Conservation (phyloP, 2,888 invertebrate genomes). For the Drosophila anomalata region DNA sequence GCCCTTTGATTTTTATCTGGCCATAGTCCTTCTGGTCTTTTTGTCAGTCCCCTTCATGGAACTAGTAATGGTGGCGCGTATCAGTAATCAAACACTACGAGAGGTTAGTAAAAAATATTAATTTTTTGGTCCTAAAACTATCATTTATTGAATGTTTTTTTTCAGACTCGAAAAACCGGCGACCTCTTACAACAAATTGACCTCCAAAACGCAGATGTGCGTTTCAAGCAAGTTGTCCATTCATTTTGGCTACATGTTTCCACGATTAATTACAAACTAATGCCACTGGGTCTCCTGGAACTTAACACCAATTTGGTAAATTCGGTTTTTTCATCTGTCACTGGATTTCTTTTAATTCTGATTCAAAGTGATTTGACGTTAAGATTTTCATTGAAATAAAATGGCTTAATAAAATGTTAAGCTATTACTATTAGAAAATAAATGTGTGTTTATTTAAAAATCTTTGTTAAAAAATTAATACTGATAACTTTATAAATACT, state of each 20-base stretch:
- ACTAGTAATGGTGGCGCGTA: constrained; percentile 64
- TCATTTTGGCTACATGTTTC: constrained; percentile 74
- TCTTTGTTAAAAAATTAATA: no score
- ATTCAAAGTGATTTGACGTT: constrained; percentile 81
- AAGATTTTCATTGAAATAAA: constrained; percentile 75
- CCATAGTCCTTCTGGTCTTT: constrained; percentile 65
- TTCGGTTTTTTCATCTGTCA: constrained; percentile 74
- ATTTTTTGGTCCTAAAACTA: neutral
- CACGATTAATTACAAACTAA: constrained; percentile 71
- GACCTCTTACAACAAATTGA: constrained; percentile 70
- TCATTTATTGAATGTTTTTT: neutral
- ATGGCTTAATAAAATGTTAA: no score
- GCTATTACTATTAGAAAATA: no score
- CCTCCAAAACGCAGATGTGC: constrained; percentile 70
- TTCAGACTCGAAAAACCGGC: constrained; percentile 71
- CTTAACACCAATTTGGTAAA: constrained; percentile 73
- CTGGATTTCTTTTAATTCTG: constrained; percentile 80
- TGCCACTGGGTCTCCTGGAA: constrained; percentile 77
- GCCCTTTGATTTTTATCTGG: constrained; percentile 62
- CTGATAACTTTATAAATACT: no score
- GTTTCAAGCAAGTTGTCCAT: constrained; percentile 78
- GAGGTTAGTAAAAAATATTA: constrained; percentile 37
- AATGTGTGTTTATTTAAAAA: no score
- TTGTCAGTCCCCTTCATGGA: constrained; percentile 75
- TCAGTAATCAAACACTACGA: constrained; percentile 60